Evolutionary conservation across 1,140 invertebrate species (phyloP).

Genomic region (Danaus melanippus): DNA sequence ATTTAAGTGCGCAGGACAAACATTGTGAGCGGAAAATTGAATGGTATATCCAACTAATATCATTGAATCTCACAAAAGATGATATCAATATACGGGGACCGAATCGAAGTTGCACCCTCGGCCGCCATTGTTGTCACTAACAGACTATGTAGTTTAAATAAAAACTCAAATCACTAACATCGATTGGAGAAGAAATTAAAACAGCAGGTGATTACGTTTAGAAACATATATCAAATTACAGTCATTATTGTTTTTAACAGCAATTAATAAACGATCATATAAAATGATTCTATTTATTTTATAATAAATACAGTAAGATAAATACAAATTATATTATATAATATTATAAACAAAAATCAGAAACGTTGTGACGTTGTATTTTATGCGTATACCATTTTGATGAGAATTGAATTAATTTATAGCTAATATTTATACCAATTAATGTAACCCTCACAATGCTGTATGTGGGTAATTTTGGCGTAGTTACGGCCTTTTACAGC

Average conservation of each 20-base stretch:
- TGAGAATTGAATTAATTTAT: conserved; percentile 12
- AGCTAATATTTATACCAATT: conserved; percentile 45
- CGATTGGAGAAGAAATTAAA: conserved; percentile 7
- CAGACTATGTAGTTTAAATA: conserved; percentile 31
- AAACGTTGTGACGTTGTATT: too few species aligned
- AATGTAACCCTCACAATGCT: conserved; percentile 32
- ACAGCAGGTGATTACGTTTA: too few species aligned
- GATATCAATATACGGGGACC: conserved; percentile 5
- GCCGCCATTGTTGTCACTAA: conserved; percentile 17
- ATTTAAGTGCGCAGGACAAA: too few species aligned
- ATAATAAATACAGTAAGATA: neutral
- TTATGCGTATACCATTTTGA: too few species aligned
- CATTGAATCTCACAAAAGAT: conserved; percentile 4
- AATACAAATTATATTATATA: neutral
- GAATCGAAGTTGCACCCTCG: conserved; percentile 18
- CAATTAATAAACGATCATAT: neutral
- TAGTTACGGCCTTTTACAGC: conserved; percentile 11
- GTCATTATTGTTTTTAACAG: neutral
- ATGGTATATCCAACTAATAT: conserved; percentile 2
- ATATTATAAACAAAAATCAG: too few species aligned
- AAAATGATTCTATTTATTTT: neutral
- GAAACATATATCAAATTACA: conserved; percentile 2
- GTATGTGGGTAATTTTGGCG: conserved; percentile 21
- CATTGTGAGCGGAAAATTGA: too few species aligned
- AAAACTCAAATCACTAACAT: conserved; percentile 22